Evolutionary conservation across 2,888 invertebrate genomes (phyloP).

Genomic region (Hemaris fuciformis): DNA sequence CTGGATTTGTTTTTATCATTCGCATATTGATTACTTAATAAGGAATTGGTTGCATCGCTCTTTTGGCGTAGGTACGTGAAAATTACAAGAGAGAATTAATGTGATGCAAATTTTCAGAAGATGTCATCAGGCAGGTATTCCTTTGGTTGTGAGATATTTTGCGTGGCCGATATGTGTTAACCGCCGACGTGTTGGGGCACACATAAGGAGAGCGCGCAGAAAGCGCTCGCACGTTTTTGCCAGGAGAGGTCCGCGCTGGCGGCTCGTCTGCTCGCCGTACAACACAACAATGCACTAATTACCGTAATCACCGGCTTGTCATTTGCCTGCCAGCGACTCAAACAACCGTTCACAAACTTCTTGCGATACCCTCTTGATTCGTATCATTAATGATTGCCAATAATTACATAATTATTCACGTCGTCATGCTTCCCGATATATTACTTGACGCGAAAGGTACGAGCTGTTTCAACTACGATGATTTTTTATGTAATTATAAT

Average conservation of each 20-base stretch:
- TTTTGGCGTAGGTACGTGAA: too few relatives aligned
- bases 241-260: not conserved
- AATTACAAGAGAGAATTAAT: too few relatives aligned
- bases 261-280: not conserved
- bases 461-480: too few relatives aligned
- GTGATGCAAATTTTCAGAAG: too few relatives aligned
- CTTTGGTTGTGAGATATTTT: not conserved
- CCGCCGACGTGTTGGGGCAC: not conserved
- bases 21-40: too few relatives aligned
- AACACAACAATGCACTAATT: not conserved
- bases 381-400: not conserved
- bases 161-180: not conserved
- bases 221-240: slow-evolving; percentile 5
- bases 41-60: too few relatives aligned
- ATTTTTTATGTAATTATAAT: too few relatives aligned
- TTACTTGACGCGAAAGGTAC: too few relatives aligned
- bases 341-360: not conserved
- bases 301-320: slow-evolving; percentile 46
- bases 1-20: too few relatives aligned
- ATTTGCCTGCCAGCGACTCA: slow-evolving; percentile 39
- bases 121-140: too few relatives aligned
- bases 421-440: too few relatives aligned
- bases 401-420: not conserved
- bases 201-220: not conserved
- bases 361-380: not conserved